Base-by-base conservation (phyloP, 2,888 invertebrate genomes). In the Dolichomitus sp. region DNA sequence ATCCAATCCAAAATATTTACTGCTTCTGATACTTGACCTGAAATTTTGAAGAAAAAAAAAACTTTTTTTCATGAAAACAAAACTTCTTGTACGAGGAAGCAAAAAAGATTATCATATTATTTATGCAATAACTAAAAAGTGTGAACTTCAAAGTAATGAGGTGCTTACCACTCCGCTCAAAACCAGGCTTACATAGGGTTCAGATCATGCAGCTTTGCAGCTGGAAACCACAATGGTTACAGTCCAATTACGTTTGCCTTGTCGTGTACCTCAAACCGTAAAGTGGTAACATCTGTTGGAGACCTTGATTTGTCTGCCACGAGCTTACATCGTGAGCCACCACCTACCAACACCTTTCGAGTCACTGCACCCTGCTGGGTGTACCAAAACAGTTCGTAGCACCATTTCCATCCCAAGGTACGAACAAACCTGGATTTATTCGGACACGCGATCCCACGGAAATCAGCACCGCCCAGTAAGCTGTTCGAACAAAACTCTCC, bases 401-500 rank as follows among this genome's bases (percentile, higher is more conserved):
- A 14, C 52, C 11, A 19, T 23, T 37, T 37, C 59, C 6, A 33
- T 6, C 30, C 1, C 59, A 37, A n/a, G 17, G 17, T 17, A 33
- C 59, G 30, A 59, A 37, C 9, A 17, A 59, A 59, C 37, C 17
- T 33, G 9, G 0, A 40, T 40, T n/a, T 40, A 33, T 6, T 65
- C 30, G 17, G 33, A 27, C 80, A 75, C 74, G 69, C 74, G 80
- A 80, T 75, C 54, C n/a, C 54, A 30, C 65, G 70, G 19, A 61
- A 81, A 81, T 77, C 52, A 72, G 59, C 52, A 65, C 50, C 61
- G 30, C 48, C 76, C 69, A 48, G 45, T n/a, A 27, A 52, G 19
- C 59, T 33, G 42, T 1, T 50, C 12, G 50, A 40, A 30, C 57
- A 14, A 7, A 65, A 19, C 40, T 19, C 42, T n/a, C 7, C 19